These are phyloP conservation scores for Esox masquinongy DNA, from an alignment of 2,797 vertebrate species.

Conservation along the genomic window DNA sequence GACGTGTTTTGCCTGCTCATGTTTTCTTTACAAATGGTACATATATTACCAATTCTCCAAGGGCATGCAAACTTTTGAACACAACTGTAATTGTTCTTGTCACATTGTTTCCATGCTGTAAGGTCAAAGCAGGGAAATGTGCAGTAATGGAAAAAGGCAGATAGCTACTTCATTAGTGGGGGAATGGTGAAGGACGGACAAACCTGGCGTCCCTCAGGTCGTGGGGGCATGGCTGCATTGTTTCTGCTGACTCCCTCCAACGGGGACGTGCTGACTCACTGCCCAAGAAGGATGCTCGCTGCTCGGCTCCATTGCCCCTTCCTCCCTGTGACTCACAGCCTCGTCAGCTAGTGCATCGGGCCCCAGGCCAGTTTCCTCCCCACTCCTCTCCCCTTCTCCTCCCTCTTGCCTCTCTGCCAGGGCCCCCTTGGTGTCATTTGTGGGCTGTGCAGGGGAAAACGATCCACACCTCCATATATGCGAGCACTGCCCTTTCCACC, in stretches of 20 bases:
- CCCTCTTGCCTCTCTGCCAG: not conserved
- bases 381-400: no score
- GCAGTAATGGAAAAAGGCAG: conserved; percentile 60
- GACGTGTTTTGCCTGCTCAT: no score
- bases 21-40: no score
- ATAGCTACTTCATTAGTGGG: conserved; percentile 48
- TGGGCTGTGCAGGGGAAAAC: not conserved
- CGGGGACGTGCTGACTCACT: not conserved
- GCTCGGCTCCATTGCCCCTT: not conserved
- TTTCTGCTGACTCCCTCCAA: conserved; percentile 1
- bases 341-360: not conserved
- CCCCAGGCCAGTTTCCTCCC: not conserved
- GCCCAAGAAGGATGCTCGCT: not conserved
- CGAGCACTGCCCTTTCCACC: not conserved
- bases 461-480: not conserved
- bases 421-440: not conserved
- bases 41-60: no score
- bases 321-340: not conserved
- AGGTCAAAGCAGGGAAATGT: conserved; percentile 68
- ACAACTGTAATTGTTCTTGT: conserved; percentile 69
- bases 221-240: no score
- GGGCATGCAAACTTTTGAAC: conserved; percentile 49
- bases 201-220: conserved; percentile 25
- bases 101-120: conserved; percentile 67
- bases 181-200: conserved; percentile 60